Evolutionary conservation across 2,113 vertebrate species (phyloP).

Genomic region (Hippolais icterina): DNA sequence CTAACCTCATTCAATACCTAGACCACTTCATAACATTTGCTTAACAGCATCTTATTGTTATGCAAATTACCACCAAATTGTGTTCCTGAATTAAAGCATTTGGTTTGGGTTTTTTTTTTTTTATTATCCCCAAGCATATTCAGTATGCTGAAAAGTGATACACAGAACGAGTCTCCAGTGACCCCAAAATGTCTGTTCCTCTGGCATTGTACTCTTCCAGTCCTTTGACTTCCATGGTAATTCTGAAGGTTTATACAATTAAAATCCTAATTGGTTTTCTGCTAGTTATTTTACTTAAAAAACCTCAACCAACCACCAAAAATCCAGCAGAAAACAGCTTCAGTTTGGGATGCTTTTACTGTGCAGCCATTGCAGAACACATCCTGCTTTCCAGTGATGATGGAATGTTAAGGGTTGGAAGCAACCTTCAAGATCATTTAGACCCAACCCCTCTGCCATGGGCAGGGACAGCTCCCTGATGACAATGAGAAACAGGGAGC

Average conservation of each 20-base stretch:
- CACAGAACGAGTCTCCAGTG: neutral
- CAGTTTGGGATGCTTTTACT: neutral
- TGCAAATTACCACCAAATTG: neutral
- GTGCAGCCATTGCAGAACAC: neutral
- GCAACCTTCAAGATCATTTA: neutral
- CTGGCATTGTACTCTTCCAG: neutral
- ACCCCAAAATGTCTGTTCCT: neutral
- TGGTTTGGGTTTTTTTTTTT: neutral
- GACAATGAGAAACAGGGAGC: neutral
- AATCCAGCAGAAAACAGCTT: neutral
- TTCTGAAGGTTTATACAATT: neutral
- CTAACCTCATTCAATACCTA: neutral
- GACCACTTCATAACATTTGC: neutral
- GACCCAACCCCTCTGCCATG: neutral
- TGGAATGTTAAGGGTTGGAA: neutral
- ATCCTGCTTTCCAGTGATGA: fast-evolving
- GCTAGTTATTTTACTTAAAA: neutral
- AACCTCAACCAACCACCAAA: neutral
- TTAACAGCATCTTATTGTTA: neutral
- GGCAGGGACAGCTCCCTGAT: neutral
- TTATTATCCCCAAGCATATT: neutral
- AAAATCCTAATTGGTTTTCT: neutral
- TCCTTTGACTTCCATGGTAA: neutral
- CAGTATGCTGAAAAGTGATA: neutral
- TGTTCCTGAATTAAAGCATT: neutral